Percentiles rank a stretch among this genome's conserved stretches.
Conservation (phyloP, 2,797 vertebrate species). For the Cynopterus sphinx region DNA sequence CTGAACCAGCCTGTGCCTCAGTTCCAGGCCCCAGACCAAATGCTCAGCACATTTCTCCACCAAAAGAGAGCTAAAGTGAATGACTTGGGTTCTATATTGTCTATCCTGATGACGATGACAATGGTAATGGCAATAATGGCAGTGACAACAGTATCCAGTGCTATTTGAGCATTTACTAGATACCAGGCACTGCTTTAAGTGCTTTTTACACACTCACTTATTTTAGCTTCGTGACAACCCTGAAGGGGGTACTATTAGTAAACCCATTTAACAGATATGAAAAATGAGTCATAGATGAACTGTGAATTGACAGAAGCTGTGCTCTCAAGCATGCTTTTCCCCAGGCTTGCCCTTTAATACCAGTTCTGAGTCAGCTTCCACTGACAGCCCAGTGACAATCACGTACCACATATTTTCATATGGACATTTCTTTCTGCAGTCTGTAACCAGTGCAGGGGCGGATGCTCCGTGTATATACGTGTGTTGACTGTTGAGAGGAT, state of each 20-base stretch:
- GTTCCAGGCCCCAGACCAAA: background rate
- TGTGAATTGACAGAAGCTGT: background rate
- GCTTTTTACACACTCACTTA: background rate
- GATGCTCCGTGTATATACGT: background rate
- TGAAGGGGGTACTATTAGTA: background rate
- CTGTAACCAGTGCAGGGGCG: background rate
- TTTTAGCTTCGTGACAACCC: background rate
- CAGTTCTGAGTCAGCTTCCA: background rate
- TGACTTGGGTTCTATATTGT: background rate
- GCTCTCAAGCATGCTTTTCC: background rate
- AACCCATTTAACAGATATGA: background rate
- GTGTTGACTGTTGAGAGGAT: background rate
- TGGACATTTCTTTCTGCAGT: background rate
- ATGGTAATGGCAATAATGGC: too few relatives aligned
- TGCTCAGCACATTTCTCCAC: background rate
- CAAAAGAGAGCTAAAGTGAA: background rate
- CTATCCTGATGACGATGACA: too few relatives aligned
- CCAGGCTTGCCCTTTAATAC: background rate
- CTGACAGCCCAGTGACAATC: background rate
- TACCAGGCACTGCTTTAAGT: background rate
- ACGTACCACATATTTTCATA: accelerated
- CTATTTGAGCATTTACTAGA: background rate
- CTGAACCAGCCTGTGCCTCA: background rate
- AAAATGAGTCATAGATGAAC: background rate
- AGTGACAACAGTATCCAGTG: too few relatives aligned